phyloP scores from a whole-genome alignment of 1,140 invertebrate genomes.

The Cheumatopsyche charites region DNA sequence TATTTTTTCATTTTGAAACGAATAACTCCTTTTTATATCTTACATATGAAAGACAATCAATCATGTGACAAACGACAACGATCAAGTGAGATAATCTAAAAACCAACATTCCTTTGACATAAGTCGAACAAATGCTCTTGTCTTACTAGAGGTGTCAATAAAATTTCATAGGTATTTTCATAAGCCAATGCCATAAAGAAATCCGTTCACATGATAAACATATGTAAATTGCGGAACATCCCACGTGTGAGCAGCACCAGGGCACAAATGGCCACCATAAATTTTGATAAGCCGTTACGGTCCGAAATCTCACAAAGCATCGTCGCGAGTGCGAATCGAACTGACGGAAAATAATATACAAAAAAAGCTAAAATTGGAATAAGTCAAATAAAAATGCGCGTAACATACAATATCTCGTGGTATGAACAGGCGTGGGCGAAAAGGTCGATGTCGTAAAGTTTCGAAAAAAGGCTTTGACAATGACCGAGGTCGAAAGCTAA shows the following conservation, averaged over 20 bases:
- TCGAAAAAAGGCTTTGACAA: slow-evolving; percentile 10
- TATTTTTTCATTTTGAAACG: no score
- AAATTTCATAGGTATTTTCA: slow-evolving; percentile 33
- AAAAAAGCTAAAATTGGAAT: no score
- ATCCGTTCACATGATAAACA: slow-evolving; percentile 33
- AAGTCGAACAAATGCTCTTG: no score
- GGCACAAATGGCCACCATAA: slow-evolving; percentile 33
- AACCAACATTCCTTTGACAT: no score
- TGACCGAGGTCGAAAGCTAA: slow-evolving; percentile 6
- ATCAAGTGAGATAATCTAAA: no score
- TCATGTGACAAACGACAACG: no score
- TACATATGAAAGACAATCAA: no score
- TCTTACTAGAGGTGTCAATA: background rate
- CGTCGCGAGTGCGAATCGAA: slow-evolving; percentile 21
- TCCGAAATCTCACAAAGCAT: slow-evolving; percentile 26
- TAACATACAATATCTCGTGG: no score
- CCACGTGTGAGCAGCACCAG: slow-evolving; percentile 22
- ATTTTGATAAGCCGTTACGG: slow-evolving; percentile 38
- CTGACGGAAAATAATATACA: no score
- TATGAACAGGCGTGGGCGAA: slow-evolving; percentile 13
- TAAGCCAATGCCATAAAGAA: slow-evolving; percentile 31
- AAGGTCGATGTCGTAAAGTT: slow-evolving; percentile 9
- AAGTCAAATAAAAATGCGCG: no score
- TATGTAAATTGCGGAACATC: slow-evolving; percentile 33
- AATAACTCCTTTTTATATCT: no score